Percentiles rank a stretch among this genome's conserved stretches.
These are phyloP conservation scores for Suncus etruscus DNA, from an alignment of 2,113 vertebrate genomes.

Conservation along the genomic window DNA sequence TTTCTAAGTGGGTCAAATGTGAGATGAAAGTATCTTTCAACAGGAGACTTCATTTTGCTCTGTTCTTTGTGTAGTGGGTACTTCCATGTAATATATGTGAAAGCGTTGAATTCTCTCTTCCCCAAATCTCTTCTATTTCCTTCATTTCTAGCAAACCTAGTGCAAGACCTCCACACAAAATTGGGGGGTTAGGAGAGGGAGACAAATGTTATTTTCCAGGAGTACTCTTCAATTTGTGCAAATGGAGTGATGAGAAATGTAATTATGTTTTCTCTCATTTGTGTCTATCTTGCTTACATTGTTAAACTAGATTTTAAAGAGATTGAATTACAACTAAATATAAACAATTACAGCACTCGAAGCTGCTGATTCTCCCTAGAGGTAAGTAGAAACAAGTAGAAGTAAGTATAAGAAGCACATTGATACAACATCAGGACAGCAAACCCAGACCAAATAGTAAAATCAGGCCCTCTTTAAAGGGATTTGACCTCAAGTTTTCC, in stretches of 20 bases:
- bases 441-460: not conserved
- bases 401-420: too few relatives aligned
- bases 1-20: not conserved
- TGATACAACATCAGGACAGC: not conserved
- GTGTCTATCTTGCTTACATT: slow-evolving; percentile 22
- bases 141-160: not conserved
- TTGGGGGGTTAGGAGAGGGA: not conserved
- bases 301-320: slow-evolving; percentile 12
- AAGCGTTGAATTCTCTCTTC: not conserved
- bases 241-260: not conserved
- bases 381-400: not conserved
- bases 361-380: not conserved
- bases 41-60: not conserved
- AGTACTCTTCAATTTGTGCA: not conserved
- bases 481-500: not conserved
- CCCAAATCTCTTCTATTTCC: not conserved
- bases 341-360: not conserved
- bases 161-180: not conserved
- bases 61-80: not conserved
- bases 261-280: not conserved
- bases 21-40: not conserved
- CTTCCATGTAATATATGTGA: too few relatives aligned
- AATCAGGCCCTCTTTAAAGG: not conserved
- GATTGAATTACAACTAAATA: not conserved
- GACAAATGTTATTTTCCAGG: not conserved